Conservation (phyloP, 2,797 vertebrate species). For the Ctenopoma kingsleyae region DNA sequence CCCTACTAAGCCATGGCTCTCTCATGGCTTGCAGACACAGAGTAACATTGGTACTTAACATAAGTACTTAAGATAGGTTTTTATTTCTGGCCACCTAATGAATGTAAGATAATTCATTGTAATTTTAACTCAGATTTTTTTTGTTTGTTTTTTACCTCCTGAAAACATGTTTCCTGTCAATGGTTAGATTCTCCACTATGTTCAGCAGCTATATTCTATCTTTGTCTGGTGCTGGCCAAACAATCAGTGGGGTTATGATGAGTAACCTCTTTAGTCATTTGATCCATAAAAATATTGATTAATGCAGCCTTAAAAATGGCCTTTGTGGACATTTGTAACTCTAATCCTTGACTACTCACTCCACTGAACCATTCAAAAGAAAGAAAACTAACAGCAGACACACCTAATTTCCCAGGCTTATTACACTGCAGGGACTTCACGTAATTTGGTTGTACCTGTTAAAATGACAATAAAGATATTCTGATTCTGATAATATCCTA, state of each 20-base stretch:
- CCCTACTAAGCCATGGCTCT: no score
- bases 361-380: slow-evolving; percentile 1
- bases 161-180: neutral
- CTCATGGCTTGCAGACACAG: no score
- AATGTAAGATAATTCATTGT: neutral
- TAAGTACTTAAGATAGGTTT: neutral
- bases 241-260: neutral
- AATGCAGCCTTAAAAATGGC: slow-evolving; percentile 34
- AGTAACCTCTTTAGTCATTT: slow-evolving; percentile 32
- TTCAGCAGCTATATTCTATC: neutral
- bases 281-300: slow-evolving; percentile 62
- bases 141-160: no score
- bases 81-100: neutral
- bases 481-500: neutral
- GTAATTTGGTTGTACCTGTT: no score
- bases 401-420: neutral
- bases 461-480: no score
- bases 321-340: slow-evolving; percentile 41
- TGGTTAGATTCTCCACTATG: neutral
- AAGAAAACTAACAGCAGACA: neutral
- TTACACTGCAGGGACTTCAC: no score
- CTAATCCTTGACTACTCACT: slow-evolving; percentile 22
- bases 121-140: neutral
- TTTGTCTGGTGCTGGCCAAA: neutral
- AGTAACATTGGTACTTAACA: neutral